Base-by-base conservation (phyloP, 2,797 vertebrate species). In the Simalia tracyae region DNA sequence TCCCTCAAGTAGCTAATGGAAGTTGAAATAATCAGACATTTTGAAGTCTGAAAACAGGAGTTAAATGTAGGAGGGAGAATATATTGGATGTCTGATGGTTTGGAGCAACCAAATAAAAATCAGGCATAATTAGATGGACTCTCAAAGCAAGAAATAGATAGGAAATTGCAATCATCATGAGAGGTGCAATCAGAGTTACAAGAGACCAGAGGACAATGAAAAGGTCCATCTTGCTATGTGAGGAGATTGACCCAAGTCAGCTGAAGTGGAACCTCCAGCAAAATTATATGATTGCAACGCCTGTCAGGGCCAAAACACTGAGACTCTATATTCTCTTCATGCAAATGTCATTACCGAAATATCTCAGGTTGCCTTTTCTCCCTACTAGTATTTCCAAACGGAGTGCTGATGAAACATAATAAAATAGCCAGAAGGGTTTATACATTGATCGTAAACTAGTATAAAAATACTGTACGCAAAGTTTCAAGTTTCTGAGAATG, bases 21-120 rank as follows among this genome's bases (percentile, higher is more conserved):
- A 17, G 66, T 28, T 87, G 10, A 54, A 91, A 87, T 94, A 91
- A 92, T 95, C 91, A 95, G 86, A 89, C 59, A 93, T 87, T 68
- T 92, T 36, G 86, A 92, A 91, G 68, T 31, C 93, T 86, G 93
- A 93, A 90, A 94, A 87, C 4, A 12, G 0, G 4, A 31, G 28
- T 92, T 93, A 6, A 63, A 61, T 86, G 59, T 1, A 26, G 57
- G 28, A n/a, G 87, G 50, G 42, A 57, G 84, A n/a, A 94, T 90
- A 86, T 76, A 17, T 89, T 92, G 87, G n/a, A 64, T 94, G 89
- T 56, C 90, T 87, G 24, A 94, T 90, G 63, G 89, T 90, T 76
- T 91, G 17, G 42, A 56, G 50, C 42, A 56, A 91, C 9, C 54
- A 46, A 93, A 50, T 90, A 87, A 94, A 36, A 94, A 94, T 92